Percentiles rank a stretch among this genome's conserved stretches.
Conservation (phyloP, 1,140 invertebrate species). For the Drosophila subpulchrella region DNA sequence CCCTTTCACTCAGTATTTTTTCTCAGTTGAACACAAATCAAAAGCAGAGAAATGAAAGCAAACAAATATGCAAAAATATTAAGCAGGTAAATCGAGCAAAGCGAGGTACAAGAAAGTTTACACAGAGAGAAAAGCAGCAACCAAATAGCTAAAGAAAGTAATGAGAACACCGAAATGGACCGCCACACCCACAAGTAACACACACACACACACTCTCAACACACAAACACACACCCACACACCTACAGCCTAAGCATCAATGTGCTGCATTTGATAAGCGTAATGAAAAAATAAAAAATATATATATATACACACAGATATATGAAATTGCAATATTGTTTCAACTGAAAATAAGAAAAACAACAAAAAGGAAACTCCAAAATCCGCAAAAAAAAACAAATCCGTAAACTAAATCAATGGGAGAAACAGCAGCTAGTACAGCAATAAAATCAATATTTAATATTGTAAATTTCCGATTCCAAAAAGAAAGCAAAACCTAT, state of each 20-base stretch:
- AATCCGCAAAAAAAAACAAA: conserved; percentile 44
- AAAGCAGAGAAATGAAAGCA: conserved; percentile 21
- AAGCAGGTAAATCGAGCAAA: conserved; percentile 38
- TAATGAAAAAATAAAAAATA: conserved; percentile 51
- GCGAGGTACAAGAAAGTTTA: conserved; percentile 43
- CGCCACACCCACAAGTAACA: conserved; percentile 38
- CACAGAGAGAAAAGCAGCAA: conserved; percentile 54
- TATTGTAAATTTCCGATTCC: conserved; percentile 83
- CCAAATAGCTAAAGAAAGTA: conserved; percentile 63
- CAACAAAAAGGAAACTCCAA: conserved; percentile 34
- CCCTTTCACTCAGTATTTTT: conserved; percentile 33
- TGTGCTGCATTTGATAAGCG: conserved; percentile 77
- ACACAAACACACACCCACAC: conserved; percentile 15
- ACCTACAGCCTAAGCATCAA: conserved; percentile 76
- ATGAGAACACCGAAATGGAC: conserved; percentile 67
- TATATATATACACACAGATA: conserved; percentile 47
- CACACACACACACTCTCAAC: conserved; percentile 14
- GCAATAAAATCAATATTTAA: conserved; percentile 80
- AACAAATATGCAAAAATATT: conserved; percentile 9
- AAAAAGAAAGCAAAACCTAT: conserved; percentile 62
- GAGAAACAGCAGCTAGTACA: conserved; percentile 36
- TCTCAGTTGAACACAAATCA: conserved; percentile 20
- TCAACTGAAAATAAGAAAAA: conserved; percentile 35
- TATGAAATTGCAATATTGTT: conserved; percentile 60
- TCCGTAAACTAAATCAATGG: conserved; percentile 42